phyloP scores from a whole-genome alignment of 2,113 vertebrate genomes.

The Ammodytes dubius region DNA sequence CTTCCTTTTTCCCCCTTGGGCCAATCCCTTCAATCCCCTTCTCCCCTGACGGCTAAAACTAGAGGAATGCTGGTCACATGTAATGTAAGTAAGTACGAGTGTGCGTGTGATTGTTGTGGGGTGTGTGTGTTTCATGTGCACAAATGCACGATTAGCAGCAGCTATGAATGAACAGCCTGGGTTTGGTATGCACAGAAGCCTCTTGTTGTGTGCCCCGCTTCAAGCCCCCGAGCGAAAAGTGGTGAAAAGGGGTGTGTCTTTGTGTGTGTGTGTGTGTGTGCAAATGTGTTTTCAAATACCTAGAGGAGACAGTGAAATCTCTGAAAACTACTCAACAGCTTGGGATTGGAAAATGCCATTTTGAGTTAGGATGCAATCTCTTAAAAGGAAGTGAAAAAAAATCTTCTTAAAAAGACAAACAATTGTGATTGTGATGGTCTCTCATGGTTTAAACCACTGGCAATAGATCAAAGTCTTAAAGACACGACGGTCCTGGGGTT shows the following conservation, averaged over 20 bases:
- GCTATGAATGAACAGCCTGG: slow-evolving; percentile 61
- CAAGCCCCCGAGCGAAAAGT: slow-evolving; percentile 56
- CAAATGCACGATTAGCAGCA: slow-evolving; percentile 52
- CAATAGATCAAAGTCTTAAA: slow-evolving; percentile 29
- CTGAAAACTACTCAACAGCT: slow-evolving; percentile 34
- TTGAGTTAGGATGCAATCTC: slow-evolving; percentile 7
- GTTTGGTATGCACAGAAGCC: slow-evolving; percentile 71
- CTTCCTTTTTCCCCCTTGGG: slow-evolving; percentile 15
- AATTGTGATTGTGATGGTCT: slow-evolving; percentile 23
- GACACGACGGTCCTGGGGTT: slow-evolving; percentile 2
- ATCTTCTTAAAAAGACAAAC: slow-evolving; percentile 29
- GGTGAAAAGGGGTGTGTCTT: slow-evolving; percentile 47
- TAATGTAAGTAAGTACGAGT: slow-evolving; percentile 37
- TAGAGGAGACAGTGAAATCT: slow-evolving; percentile 27
- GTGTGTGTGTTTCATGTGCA: not conserved
- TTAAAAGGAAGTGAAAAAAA: slow-evolving; percentile 16
- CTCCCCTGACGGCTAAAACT: slow-evolving; percentile 52
- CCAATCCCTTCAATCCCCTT: slow-evolving; percentile 43
- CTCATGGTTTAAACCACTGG: slow-evolving; percentile 2
- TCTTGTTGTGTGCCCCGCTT: slow-evolving; percentile 61
- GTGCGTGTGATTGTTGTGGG: slow-evolving; percentile 13
- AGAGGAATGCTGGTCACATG: slow-evolving; percentile 73
- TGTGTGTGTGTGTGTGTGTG: slow-evolving; percentile 13
- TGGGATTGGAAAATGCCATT: slow-evolving; percentile 33
- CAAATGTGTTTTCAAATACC: slow-evolving; percentile 45